phyloP scores from a whole-genome alignment of 2,888 invertebrate species.

The Ichneumon xanthorius region DNA sequence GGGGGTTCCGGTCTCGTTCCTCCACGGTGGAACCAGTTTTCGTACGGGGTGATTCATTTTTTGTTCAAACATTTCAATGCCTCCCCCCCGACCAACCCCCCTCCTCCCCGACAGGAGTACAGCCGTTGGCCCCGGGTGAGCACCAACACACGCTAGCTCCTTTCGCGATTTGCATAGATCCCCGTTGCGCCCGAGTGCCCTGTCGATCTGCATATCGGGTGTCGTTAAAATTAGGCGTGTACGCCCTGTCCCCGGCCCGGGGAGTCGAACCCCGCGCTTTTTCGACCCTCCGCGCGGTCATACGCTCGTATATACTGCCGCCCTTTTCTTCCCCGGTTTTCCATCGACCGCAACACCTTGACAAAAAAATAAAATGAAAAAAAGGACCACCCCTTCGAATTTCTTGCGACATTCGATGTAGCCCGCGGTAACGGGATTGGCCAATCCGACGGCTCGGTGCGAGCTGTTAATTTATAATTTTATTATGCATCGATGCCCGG shows the following conservation, averaged over 20 bases:
- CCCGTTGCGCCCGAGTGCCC: constrained; percentile 71
- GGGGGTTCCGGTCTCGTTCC: constrained; percentile 47
- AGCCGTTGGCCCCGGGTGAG: constrained; percentile 54
- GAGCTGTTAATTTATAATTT: constrained; percentile 63
- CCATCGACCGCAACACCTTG: constrained; percentile 62
- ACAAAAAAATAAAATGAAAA: constrained; percentile 23
- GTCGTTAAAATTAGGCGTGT: constrained; percentile 83
- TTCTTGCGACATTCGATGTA: constrained; percentile 15
- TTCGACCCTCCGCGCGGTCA: constrained; percentile 18
- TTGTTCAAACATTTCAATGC: constrained; percentile 35
- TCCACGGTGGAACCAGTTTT: constrained; percentile 59
- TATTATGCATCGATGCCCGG: constrained; percentile 52
- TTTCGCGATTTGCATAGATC: constrained; percentile 82
- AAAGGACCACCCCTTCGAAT: constrained; percentile 66
- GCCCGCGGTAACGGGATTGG: constrained; percentile 30
- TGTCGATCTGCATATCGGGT: constrained; percentile 84
- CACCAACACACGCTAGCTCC: constrained; percentile 62
- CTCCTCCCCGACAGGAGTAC: constrained; percentile 6
- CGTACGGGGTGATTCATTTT: constrained; percentile 52
- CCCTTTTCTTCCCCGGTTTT: constrained; percentile 55
- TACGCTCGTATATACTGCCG: constrained; percentile 4
- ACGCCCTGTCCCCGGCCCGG: constrained; percentile 65
- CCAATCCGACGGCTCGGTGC: constrained; percentile 7
- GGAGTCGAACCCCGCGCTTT: constrained; percentile 38
- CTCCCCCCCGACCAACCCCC: background rate